phyloP scores from a whole-genome alignment of 2,113 vertebrate genomes.

The Ptyas mucosa region DNA sequence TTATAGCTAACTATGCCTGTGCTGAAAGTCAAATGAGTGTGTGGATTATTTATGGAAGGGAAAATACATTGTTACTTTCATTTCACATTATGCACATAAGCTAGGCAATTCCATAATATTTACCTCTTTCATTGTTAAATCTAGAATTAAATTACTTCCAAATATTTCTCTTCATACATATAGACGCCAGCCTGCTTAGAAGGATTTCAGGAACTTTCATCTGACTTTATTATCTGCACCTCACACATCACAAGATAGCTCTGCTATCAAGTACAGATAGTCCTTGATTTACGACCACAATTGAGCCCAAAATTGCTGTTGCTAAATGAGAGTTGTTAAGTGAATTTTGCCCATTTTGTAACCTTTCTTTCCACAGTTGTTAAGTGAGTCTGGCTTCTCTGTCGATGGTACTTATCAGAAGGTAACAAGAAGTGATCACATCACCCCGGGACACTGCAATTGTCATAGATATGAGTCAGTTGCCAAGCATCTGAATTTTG shows the following conservation, averaged over 20 bases:
- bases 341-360: too few relatives aligned
- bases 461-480: too few relatives aligned
- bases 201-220: not conserved
- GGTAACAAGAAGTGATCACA: too few relatives aligned
- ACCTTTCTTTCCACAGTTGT: too few relatives aligned
- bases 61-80: not conserved
- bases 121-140: not conserved
- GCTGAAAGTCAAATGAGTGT: not conserved
- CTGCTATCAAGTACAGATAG: not conserved
- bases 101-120: not conserved
- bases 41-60: not conserved
- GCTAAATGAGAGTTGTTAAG: too few relatives aligned
- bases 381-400: too few relatives aligned
- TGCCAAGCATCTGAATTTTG: too few relatives aligned
- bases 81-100: not conserved
- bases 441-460: too few relatives aligned
- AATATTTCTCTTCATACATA: not conserved
- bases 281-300: too few relatives aligned
- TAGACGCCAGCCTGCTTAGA: not conserved
- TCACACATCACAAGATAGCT: not conserved
- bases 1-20: not conserved
- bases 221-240: not conserved
- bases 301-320: too few relatives aligned
- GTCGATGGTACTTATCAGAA: too few relatives aligned
- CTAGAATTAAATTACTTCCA: not conserved